Evolutionary conservation across 2,888 invertebrate genomes (phyloP).

Genomic region (Margaritifera margaritifera): DNA sequence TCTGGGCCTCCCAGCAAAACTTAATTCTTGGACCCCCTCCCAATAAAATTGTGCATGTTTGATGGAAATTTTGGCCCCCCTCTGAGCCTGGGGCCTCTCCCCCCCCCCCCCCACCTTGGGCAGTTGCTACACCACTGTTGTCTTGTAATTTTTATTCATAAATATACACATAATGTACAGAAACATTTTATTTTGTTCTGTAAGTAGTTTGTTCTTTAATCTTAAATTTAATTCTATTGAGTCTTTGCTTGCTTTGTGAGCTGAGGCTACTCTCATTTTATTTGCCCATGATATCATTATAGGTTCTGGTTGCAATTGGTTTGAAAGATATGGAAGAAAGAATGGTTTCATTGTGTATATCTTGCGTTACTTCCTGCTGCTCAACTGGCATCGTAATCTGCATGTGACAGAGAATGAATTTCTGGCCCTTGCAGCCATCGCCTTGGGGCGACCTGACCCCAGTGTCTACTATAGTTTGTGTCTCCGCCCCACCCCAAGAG

Average conservation of each 20-base stretch:
- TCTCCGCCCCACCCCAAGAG: slow-evolving; percentile 57
- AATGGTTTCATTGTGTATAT: slow-evolving; percentile 63
- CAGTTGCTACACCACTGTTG: too few relatives aligned
- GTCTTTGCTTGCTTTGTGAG: too few relatives aligned
- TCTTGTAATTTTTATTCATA: too few relatives aligned
- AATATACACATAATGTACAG: too few relatives aligned
- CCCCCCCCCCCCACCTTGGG: too few relatives aligned
- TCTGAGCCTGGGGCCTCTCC: too few relatives aligned
- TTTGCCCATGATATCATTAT: slow-evolving; percentile 15
- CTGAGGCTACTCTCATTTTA: too few relatives aligned
- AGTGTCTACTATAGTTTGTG: slow-evolving; percentile 50
- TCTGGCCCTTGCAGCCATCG: slow-evolving; percentile 57
- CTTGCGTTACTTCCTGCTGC: slow-evolving; percentile 64
- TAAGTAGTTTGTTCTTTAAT: slow-evolving; percentile 14
- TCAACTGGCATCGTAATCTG: slow-evolving; percentile 63
- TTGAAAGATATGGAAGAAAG: slow-evolving; percentile 64
- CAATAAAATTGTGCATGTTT: too few relatives aligned
- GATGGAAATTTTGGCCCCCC: too few relatives aligned
- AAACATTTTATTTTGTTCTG: slow-evolving; percentile 3
- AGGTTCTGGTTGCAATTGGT: slow-evolving; percentile 52
- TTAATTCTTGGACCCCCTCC: too few relatives aligned
- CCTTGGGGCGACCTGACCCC: slow-evolving; percentile 43
- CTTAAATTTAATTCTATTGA: too few relatives aligned
- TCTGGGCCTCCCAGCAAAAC: too few relatives aligned
- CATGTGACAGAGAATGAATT: slow-evolving; percentile 60